These are phyloP conservation scores for Suillia variegata DNA, from an alignment of 2,888 invertebrate species.

Conservation along the genomic window DNA sequence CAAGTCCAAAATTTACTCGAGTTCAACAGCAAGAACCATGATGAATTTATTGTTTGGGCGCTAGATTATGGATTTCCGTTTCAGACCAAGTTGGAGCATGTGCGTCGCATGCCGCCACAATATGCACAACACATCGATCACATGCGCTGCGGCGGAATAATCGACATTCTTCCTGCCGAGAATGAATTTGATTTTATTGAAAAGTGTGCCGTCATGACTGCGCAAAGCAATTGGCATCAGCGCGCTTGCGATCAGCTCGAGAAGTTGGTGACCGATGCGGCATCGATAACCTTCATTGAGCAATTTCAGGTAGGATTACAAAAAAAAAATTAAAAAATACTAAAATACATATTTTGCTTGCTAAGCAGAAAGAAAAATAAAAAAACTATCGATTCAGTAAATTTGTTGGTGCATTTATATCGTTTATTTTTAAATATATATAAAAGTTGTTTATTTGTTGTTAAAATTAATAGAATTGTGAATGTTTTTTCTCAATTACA, in stretches of 20 bases:
- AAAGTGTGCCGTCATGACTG: slow-evolving; percentile 28
- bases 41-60: slow-evolving; percentile 41
- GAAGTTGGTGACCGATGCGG: slow-evolving; percentile 36
- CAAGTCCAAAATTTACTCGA: slow-evolving; percentile 32
- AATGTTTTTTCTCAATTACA: too few relatives aligned
- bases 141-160: slow-evolving; percentile 34
- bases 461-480: too few relatives aligned
- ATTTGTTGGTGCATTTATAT: too few relatives aligned
- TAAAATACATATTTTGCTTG: too few relatives aligned
- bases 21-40: slow-evolving; percentile 22
- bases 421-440: too few relatives aligned
- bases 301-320: too few relatives aligned
- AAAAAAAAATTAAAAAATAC: too few relatives aligned
- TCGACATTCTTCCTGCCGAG: slow-evolving; percentile 35
- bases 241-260: slow-evolving; percentile 37
- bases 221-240: slow-evolving; percentile 34
- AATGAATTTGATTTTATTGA: slow-evolving; percentile 40
- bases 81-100: slow-evolving; percentile 31
- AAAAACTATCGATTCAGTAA: too few relatives aligned
- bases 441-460: too few relatives aligned
- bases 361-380: too few relatives aligned
- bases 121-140: slow-evolving; percentile 23
- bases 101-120: slow-evolving; percentile 31
- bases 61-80: slow-evolving; percentile 44
- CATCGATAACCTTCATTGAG: slow-evolving; percentile 36